Evolutionary conservation across 2,888 invertebrate species (phyloP).

Genomic region (Amiota mariae): DNA sequence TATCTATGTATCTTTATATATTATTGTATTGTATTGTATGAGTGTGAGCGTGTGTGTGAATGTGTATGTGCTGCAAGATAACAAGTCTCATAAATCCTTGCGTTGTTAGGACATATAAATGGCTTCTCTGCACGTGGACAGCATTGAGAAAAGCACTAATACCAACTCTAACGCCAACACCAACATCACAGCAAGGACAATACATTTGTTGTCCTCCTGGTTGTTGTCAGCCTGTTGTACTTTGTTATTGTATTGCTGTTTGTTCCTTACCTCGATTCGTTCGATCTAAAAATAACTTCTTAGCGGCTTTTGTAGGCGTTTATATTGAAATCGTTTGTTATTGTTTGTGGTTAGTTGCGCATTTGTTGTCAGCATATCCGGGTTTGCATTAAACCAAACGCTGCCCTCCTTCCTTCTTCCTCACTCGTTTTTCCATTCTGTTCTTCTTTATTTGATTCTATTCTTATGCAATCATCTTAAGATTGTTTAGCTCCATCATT

Average conservation of each 20-base stretch:
- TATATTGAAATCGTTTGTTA: constrained; percentile 57
- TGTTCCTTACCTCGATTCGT: background rate
- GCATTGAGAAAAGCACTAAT: constrained; percentile 44
- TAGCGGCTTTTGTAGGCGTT: constrained; percentile 41
- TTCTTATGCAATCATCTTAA: constrained; percentile 20
- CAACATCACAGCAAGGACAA: background rate
- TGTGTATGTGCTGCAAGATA: constrained; percentile 52
- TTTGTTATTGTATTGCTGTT: background rate
- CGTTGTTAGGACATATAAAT: constrained; percentile 36
- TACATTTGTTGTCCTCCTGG: background rate
- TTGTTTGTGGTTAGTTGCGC: constrained; percentile 65
- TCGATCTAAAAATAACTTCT: background rate
- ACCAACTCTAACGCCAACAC: constrained; percentile 37
- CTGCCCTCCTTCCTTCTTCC: background rate
- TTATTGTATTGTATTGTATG: too few species aligned
- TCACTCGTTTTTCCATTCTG: background rate
- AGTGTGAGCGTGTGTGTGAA: background rate
- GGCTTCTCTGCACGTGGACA: background rate
- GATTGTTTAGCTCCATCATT: constrained; percentile 38
- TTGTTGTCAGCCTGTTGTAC: constrained; percentile 4
- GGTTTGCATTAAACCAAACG: background rate
- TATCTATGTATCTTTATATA: background rate
- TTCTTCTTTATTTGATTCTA: background rate
- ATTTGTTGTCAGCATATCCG: constrained; percentile 17
- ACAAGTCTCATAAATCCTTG: constrained; percentile 68